phyloP scores from a whole-genome alignment of 2,797 vertebrate genomes.

The Crocodylus rhombifer region DNA sequence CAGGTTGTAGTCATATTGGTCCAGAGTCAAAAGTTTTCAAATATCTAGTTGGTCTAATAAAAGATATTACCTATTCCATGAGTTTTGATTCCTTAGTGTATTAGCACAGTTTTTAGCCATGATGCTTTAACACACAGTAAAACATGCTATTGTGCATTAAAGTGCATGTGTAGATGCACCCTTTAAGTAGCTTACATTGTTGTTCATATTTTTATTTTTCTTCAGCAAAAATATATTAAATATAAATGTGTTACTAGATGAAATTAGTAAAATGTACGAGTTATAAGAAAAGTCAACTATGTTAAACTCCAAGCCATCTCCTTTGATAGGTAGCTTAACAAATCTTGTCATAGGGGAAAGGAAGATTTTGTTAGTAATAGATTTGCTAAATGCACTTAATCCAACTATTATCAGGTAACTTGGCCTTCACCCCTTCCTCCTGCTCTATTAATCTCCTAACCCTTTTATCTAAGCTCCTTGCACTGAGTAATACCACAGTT shows the following conservation, averaged over 20 bases:
- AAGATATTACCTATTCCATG: no score
- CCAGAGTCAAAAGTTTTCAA: no score
- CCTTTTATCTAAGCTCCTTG: constrained; percentile 16
- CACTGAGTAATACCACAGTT: constrained; percentile 4
- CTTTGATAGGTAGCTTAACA: not conserved
- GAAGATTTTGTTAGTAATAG: constrained; percentile 12
- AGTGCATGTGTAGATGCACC: no score
- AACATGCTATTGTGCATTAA: no score
- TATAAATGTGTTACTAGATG: not conserved
- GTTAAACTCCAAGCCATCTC: not conserved
- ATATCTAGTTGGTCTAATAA: no score
- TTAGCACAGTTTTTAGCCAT: no score
- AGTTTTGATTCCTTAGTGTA: no score
- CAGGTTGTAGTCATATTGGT: no score
- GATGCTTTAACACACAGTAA: no score
- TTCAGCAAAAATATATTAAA: not conserved
- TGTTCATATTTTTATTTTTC: not conserved
- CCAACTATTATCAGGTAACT: not conserved
- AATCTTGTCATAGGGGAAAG: constrained; percentile 8
- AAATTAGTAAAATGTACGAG: not conserved
- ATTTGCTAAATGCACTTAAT: constrained; percentile 6
- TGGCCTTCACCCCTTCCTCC: not conserved
- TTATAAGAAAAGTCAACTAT: not conserved
- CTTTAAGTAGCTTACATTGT: not conserved
- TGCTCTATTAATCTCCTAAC: constrained; percentile 10